Conservation (phyloP, 2,113 vertebrate genomes). For the Nothocercus nigrocapillus region DNA sequence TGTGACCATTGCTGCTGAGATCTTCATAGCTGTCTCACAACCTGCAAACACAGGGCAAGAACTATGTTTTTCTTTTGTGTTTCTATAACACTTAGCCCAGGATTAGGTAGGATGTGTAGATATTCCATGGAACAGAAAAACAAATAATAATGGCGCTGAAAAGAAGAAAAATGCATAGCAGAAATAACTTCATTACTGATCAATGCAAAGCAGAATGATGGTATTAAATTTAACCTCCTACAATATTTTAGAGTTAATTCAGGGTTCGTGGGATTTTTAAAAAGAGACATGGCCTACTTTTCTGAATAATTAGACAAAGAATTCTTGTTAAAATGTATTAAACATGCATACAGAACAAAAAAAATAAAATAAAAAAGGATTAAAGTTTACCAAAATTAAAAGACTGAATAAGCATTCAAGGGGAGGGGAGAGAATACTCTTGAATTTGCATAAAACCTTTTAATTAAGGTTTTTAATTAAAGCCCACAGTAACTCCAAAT, state of each 20-base stretch:
- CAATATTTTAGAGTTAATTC: conserved; percentile 36
- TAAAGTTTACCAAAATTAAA: neutral
- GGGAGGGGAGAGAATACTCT: neutral
- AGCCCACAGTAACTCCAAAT: neutral
- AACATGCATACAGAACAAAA: neutral
- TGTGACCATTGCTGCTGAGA: neutral
- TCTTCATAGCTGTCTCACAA: neutral
- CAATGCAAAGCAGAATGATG: neutral
- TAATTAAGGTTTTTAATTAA: conserved; percentile 1
- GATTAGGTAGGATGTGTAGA: neutral
- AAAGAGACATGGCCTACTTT: neutral
- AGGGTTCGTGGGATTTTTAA: neutral
- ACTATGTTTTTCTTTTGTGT: neutral
- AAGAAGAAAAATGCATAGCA: conserved; percentile 3
- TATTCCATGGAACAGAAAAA: neutral
- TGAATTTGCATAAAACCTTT: conserved; percentile 21
- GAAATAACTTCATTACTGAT: conserved; percentile 8
- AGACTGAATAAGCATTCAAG: neutral
- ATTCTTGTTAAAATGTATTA: neutral
- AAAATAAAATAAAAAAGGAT: neutral
- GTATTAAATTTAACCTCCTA: conserved; percentile 40
- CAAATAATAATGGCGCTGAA: conserved; percentile 2
- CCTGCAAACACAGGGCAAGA: neutral
- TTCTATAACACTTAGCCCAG: neutral
- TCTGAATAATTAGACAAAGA: neutral